Evolutionary conservation across 1,140 invertebrate genomes (phyloP).

Genomic region (Adoxophyes honmai): DNA sequence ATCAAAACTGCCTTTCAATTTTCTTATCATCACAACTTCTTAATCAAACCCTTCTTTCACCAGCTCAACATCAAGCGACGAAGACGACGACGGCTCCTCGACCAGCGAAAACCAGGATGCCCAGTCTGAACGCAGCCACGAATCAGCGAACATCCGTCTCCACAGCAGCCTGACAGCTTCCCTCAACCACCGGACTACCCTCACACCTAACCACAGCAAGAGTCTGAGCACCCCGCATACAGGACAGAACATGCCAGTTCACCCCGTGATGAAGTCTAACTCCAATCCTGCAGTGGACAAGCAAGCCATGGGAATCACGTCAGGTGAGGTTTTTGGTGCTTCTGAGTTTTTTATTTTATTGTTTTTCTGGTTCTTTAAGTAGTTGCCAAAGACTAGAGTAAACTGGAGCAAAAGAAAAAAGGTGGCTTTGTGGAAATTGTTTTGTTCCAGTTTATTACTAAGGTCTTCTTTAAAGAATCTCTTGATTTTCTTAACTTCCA

Average conservation of each 20-base stretch:
- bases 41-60: too few species aligned
- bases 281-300: slow-evolving; percentile 73
- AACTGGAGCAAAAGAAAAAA: too few species aligned
- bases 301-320: slow-evolving; percentile 69
- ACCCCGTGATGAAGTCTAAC: slow-evolving; percentile 73
- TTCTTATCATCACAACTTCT: too few species aligned
- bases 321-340: slow-evolving; percentile 38
- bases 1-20: too few species aligned
- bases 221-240: slow-evolving; percentile 63
- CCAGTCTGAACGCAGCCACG: slow-evolving; percentile 51
- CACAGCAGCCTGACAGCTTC: slow-evolving; percentile 38
- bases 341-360: neutral
- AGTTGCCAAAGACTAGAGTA: too few species aligned
- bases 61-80: slow-evolving; percentile 82
- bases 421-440: too few species aligned
- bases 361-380: too few species aligned
- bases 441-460: too few species aligned
- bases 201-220: slow-evolving; percentile 61
- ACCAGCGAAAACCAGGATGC: slow-evolving; percentile 71
- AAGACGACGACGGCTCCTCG: slow-evolving; percentile 79
- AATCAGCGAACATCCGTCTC: slow-evolving; percentile 42
- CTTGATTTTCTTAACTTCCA: too few species aligned
- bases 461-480: too few species aligned
- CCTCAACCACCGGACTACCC: slow-evolving; percentile 34
- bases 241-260: slow-evolving; percentile 59